Evolutionary conservation across 2,888 invertebrate species (phyloP).

Genomic region (Mallateleia sp.): DNA sequence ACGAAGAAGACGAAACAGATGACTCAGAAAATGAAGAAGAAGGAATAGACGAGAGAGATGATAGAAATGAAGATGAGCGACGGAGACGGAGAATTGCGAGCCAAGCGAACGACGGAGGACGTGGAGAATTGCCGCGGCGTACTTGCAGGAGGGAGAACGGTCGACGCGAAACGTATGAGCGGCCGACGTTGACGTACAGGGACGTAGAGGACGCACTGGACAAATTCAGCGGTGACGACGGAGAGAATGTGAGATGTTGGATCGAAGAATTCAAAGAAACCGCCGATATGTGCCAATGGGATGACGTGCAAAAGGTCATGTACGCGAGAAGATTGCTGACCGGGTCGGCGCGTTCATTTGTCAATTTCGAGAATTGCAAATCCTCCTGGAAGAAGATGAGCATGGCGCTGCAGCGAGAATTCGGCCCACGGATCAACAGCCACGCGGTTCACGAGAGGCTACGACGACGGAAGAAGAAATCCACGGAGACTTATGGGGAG

Average conservation of each 20-base stretch:
- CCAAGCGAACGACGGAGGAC: not conserved
- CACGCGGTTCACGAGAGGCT: constrained; percentile 42
- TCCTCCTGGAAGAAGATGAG: constrained; percentile 59
- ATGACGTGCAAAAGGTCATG: constrained; percentile 53
- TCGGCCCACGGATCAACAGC: constrained; percentile 28
- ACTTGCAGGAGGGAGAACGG: not conserved
- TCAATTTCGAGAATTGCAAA: constrained; percentile 50
- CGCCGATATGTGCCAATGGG: constrained; percentile 41
- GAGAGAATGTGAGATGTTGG: constrained; percentile 46
- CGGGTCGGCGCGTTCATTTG: constrained; percentile 52
- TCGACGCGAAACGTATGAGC: not conserved
- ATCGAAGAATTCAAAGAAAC: constrained; percentile 22
- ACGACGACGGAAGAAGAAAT: constrained; percentile 47
- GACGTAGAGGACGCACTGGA: constrained; percentile 60
- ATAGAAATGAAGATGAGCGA: not conserved
- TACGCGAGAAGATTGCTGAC: constrained; percentile 62
- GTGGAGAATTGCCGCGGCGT: not conserved
- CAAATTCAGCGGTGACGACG: constrained; percentile 52
- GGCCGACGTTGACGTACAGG: constrained; percentile 46
- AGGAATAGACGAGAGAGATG: not conserved
- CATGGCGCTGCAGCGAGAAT: constrained; percentile 37
- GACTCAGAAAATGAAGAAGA: not conserved
- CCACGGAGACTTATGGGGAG: constrained; percentile 50
- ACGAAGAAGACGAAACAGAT: no score
- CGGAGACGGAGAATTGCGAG: not conserved